Conservation (phyloP, 2,888 invertebrate species). For the Drosophila merina region DNA sequence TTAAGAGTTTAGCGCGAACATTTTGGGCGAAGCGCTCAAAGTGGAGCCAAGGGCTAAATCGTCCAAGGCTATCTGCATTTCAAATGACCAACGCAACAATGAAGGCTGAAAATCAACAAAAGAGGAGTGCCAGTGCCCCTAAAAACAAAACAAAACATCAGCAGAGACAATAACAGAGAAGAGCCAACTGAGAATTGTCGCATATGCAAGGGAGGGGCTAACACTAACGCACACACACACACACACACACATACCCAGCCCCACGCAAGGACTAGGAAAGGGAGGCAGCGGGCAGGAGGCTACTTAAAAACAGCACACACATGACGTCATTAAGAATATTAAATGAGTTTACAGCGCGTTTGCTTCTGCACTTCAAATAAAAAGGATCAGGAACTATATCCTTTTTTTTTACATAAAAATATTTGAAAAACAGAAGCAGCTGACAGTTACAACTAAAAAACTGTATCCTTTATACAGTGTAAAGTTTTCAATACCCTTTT, state of each 20-base stretch:
- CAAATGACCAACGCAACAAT: slow-evolving; percentile 71
- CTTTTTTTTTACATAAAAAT: too few species aligned
- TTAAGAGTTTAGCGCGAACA: slow-evolving; percentile 39
- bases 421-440: too few species aligned
- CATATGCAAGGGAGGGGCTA: slow-evolving; percentile 32
- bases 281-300: slow-evolving; percentile 5
- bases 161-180: slow-evolving; percentile 32
- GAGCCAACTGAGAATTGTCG: slow-evolving; percentile 37
- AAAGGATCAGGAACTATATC: too few species aligned
- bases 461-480: too few species aligned
- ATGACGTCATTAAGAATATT: slow-evolving; percentile 78
- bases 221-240: slow-evolving; percentile 4
- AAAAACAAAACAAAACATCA: slow-evolving; percentile 33
- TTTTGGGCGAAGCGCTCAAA: slow-evolving; percentile 38
- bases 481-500: slow-evolving; percentile 2
- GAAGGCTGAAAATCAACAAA: slow-evolving; percentile 59
- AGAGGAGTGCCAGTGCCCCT: slow-evolving; percentile 61
- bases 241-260: slow-evolving; percentile 16
- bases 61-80: slow-evolving; percentile 70
- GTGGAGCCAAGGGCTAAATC: slow-evolving; percentile 28
- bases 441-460: too few species aligned
- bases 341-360: slow-evolving; percentile 63
- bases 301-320: slow-evolving; percentile 51
- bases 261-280: slow-evolving; percentile 2
- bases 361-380: slow-evolving; percentile 40